phyloP scores from a whole-genome alignment of 2,888 invertebrate species.

The Beris morrisii region DNA sequence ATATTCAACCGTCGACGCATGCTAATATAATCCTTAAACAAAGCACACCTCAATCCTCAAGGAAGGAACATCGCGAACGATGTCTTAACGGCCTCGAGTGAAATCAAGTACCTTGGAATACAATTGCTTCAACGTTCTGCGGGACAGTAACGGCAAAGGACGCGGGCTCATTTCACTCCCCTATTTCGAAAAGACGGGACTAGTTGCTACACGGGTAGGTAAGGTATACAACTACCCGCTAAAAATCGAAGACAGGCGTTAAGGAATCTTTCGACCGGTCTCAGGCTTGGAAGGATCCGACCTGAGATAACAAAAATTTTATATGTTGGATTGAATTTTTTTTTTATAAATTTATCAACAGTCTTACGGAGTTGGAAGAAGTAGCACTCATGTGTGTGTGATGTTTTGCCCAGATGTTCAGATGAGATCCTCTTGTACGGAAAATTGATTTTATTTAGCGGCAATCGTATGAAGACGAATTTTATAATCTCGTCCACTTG shows the following conservation, averaged over 20 bases:
- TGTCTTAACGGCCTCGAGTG: not conserved
- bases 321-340: not conserved
- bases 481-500: no score
- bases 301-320: not conserved
- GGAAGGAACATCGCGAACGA: constrained; percentile 8
- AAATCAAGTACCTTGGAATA: constrained; percentile 6
- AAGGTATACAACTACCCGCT: not conserved
- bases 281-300: not conserved
- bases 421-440: constrained; percentile 12
- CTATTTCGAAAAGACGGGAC: not conserved
- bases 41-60: constrained; percentile 1
- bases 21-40: constrained; percentile 22
- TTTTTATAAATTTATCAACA: not conserved
- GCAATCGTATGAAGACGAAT: not conserved
- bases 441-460: constrained; percentile 23
- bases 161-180: constrained; percentile 2
- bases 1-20: constrained; percentile 9
- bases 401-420: constrained; percentile 24
- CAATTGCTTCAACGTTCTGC: not conserved
- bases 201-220: not conserved
- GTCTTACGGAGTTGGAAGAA: not conserved
- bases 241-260: constrained; percentile 4
- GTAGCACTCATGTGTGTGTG: not conserved
- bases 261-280: constrained; percentile 14
- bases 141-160: constrained; percentile 15